Percentiles rank a stretch among this genome's conserved stretches.
These are phyloP conservation scores for Hirtodrosophila confusa DNA, from an alignment of 2,888 invertebrate species.

Conservation along the genomic window DNA sequence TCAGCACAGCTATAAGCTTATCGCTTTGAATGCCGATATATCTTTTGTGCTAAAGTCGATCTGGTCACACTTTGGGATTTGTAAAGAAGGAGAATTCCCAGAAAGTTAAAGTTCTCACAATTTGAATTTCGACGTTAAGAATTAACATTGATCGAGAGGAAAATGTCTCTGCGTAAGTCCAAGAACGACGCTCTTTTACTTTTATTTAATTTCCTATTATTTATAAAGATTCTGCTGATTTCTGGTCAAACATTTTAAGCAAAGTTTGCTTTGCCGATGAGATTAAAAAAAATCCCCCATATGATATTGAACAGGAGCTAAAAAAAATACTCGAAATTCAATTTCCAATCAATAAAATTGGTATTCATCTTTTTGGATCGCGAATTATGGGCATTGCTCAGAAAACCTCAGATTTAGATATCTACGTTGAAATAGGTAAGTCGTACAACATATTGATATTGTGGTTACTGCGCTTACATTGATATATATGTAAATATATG, in stretches of 20 bases:
- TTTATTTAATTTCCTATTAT: neutral
- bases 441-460: neutral
- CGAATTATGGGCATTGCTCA: conserved; percentile 26
- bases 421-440: conserved; percentile 28
- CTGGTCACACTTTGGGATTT: too few species aligned
- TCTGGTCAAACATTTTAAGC: conserved; percentile 19
- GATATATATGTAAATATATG: neutral
- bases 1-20: too few species aligned
- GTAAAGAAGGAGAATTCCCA: neutral
- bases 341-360: neutral
- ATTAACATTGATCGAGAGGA: neutral
- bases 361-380: conserved; percentile 28
- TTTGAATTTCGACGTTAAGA: neutral
- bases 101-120: neutral
- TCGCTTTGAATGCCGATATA: too few species aligned
- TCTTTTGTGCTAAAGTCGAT: too few species aligned
- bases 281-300: neutral
- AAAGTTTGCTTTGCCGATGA: conserved; percentile 6
- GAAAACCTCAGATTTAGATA: conserved; percentile 16
- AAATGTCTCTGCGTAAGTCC: conserved; percentile 24
- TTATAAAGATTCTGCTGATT: neutral
- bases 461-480: neutral
- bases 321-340: neutral
- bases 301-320: neutral
- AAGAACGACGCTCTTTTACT: neutral